Evolutionary conservation across 2,797 vertebrate species (phyloP).

Genomic region (Hylomyscus alleni): DNA sequence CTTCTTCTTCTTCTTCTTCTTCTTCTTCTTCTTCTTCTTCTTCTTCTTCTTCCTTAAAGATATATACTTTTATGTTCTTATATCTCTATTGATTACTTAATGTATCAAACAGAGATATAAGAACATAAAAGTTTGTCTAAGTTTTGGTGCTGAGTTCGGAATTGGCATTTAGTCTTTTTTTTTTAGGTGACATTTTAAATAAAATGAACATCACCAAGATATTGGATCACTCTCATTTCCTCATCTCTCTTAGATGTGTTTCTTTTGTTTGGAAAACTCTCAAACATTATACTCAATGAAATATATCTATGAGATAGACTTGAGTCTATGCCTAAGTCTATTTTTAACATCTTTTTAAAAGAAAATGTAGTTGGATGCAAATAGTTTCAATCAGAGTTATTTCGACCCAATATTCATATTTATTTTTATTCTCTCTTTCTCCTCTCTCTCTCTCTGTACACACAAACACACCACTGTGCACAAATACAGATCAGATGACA

Average conservation of each 20-base stretch:
- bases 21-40: background rate
- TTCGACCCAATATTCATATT: background rate
- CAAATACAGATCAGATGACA: background rate
- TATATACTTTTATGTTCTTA: background rate
- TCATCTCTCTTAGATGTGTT: conserved; percentile 38
- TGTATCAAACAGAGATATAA: background rate
- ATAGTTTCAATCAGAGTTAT: background rate
- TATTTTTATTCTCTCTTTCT: background rate
- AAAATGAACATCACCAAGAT: background rate
- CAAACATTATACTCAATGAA: background rate
- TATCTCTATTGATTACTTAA: background rate
- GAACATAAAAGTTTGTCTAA: background rate
- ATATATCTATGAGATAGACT: background rate
- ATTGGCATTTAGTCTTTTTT: conserved; percentile 31
- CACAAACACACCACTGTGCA: background rate
- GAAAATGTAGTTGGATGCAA: conserved; percentile 20
- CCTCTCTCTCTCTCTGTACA: background rate
- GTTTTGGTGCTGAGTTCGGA: conserved; percentile 45
- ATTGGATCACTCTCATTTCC: background rate
- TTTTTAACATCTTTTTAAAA: conserved; percentile 36
- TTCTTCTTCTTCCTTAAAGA: background rate
- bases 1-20: too few species aligned
- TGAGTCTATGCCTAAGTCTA: background rate
- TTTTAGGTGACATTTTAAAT: background rate
- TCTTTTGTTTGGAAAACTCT: conserved; percentile 44